Evolutionary conservation across 2,888 invertebrate genomes (phyloP), one percentile per base, ranked within the genome.

Genomic region (Bellardia bayeri): DNA sequence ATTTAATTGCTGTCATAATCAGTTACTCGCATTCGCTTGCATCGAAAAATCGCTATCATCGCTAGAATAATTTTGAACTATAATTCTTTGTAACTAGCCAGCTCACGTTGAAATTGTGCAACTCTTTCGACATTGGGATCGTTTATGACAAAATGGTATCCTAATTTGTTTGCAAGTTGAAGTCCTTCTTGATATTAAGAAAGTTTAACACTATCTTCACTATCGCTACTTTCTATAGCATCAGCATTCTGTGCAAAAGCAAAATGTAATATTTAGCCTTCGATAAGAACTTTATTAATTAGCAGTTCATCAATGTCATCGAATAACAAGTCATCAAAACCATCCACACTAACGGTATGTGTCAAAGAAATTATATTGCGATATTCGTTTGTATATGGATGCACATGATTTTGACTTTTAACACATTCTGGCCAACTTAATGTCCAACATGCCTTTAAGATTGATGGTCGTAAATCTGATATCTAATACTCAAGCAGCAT

Each of bases 281-380:
- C 90, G 84, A 86, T 88, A 45, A 90, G 80, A 69, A 87, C 89
- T 88, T 23, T 23, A 23, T 23, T 1, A 23, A 23, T 23, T 23
- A 23, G 23, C 23, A 23, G 23, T 23, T 23, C 89, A 61, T 89
- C 89, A 68, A 90, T 86, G 75, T 90, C 91, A 75, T 90, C 89
- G 87, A 90, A 90, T 49, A 88, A 89, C 75, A 90, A 87, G 83
- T 88, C 87, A 81, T 90, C 89, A 89, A 91, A 90, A 63, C 89
- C 90, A 23, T 61, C 45, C 30, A 58, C 72, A 58, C 58, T 86
- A 87, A 91, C 89, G 76, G 88, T 23, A 78, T 90, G 90, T 83
- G 90, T 90, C 40, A 89, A 84, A 75, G 83, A 66, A 78, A 89
- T 88, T 58, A 90, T 90, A 68, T 88, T 86, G 61, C 89, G 74